Evolutionary conservation across 2,888 invertebrate genomes (phyloP).

Genomic region (Odontocerum albicorne): DNA sequence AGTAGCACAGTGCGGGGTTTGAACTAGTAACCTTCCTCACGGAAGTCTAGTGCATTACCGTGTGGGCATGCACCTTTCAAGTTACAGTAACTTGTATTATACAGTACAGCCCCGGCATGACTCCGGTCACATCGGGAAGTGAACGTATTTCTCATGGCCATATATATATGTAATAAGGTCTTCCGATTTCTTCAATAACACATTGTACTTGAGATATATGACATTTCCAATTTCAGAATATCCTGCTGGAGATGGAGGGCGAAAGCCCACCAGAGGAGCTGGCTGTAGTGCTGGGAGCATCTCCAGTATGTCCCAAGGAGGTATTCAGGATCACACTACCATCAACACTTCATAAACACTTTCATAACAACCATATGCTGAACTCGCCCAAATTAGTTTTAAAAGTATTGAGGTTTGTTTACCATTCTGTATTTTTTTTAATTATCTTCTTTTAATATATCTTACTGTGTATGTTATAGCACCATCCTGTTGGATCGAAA

Average conservation of each 20-base stretch:
- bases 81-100: background rate
- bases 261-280: conserved; percentile 50
- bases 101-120: too few species aligned
- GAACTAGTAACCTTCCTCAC: too few species aligned
- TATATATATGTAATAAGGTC: too few species aligned
- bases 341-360: conserved; percentile 48
- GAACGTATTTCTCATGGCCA: too few species aligned
- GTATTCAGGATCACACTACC: conserved; percentile 51
- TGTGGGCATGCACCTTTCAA: too few species aligned
- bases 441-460: too few species aligned
- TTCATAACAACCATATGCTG: conserved; percentile 43
- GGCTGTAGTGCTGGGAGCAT: conserved; percentile 49
- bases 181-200: too few species aligned
- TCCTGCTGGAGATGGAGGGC: conserved; percentile 49
- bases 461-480: too few species aligned
- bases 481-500: too few species aligned
- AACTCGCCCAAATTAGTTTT: conserved; percentile 20
- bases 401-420: conserved; percentile 48
- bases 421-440: conserved; percentile 5
- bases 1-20: too few species aligned
- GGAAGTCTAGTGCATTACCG: too few species aligned
- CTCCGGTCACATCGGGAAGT: too few species aligned
- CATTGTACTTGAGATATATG: background rate
- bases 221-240: conserved; percentile 42
- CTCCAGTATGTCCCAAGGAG: conserved; percentile 50